Percentiles rank a stretch among this genome's conserved stretches.
phyloP scores from a whole-genome alignment of 1,140 invertebrate species.

The Tyrophagus putrescentiae region DNA sequence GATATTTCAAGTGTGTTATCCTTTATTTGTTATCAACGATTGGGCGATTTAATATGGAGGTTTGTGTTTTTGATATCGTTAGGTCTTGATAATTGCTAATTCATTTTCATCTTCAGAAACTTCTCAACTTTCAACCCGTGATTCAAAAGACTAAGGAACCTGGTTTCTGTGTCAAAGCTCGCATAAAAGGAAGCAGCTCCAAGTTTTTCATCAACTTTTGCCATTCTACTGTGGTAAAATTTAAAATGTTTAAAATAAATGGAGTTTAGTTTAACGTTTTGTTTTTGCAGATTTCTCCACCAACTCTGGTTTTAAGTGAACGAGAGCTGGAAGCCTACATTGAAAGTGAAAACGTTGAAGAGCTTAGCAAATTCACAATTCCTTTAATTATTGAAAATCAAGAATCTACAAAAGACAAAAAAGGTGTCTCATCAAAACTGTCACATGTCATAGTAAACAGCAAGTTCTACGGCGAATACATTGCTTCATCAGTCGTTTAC shows the following conservation, averaged over 20 bases:
- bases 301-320: not conserved
- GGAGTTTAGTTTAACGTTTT: not conserved
- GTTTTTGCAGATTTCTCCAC: not conserved
- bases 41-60: not conserved
- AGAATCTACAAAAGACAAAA: not conserved
- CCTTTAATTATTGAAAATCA: not conserved
- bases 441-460: constrained; percentile 6
- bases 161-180: constrained; percentile 4
- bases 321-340: not conserved
- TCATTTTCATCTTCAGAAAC: constrained; percentile 7
- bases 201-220: constrained; percentile 13
- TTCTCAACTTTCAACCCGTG: not conserved
- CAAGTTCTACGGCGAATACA: not conserved
- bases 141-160: constrained; percentile 7
- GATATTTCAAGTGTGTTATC: no score
- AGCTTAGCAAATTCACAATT: constrained; percentile 2
- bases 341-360: not conserved
- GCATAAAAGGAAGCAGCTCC: not conserved
- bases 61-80: not conserved
- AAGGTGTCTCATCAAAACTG: not conserved
- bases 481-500: not conserved
- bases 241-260: not conserved
- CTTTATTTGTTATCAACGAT: no score
- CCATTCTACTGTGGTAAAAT: not conserved
- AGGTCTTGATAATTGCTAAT: no score